phyloP scores from a whole-genome alignment of 1,140 invertebrate genomes.

The Leptinotarsa texana region DNA sequence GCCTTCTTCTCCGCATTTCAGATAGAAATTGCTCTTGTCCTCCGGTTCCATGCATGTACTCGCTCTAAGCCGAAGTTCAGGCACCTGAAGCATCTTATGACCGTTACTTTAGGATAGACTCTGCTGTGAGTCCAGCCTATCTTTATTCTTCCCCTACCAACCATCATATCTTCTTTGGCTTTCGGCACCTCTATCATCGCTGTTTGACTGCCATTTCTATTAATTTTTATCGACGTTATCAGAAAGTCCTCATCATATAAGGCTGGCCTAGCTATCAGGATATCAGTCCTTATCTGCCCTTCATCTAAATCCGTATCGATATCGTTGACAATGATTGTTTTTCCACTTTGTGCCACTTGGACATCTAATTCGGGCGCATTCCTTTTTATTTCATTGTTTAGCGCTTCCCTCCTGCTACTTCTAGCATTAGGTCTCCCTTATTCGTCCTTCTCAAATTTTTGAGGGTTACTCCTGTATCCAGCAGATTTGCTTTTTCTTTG shows the following conservation, averaged over 20 bases:
- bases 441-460: background rate
- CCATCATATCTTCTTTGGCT: background rate
- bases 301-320: background rate
- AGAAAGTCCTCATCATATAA: background rate
- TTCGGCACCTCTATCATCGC: background rate
- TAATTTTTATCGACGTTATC: background rate
- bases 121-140: background rate
- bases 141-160: background rate
- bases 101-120: background rate
- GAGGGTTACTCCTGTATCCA: background rate
- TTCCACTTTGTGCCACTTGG: background rate
- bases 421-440: background rate
- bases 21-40: background rate
- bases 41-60: background rate
- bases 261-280: background rate
- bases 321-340: background rate
- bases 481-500: background rate
- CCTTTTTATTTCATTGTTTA: background rate
- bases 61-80: background rate
- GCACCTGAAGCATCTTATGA: background rate
- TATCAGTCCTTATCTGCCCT: background rate
- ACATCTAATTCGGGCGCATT: background rate
- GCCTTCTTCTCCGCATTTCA: slow-evolving; percentile 25
- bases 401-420: background rate
- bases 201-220: background rate